These are phyloP conservation scores for Cepphus grylle DNA, from an alignment of 2,113 vertebrate genomes.

Conservation along the genomic window DNA sequence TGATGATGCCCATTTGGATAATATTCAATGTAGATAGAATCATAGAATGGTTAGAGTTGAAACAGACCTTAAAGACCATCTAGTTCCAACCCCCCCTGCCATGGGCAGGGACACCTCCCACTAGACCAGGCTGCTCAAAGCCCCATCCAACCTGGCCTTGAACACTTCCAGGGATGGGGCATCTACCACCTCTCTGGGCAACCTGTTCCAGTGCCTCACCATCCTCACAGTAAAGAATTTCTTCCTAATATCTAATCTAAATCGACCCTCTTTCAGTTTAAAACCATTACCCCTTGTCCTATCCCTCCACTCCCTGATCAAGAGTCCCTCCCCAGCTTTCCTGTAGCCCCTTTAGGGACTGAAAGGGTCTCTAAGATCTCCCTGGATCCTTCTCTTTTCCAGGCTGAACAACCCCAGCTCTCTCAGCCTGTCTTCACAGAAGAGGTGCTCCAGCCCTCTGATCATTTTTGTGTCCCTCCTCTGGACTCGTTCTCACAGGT, in stretches of 20 bases:
- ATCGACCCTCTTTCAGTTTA: neutral
- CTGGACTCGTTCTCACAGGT: no score
- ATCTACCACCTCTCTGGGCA: neutral
- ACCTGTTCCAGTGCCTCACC: neutral
- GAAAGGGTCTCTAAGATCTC: neutral
- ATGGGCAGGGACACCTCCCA: neutral
- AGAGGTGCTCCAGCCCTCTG: no score
- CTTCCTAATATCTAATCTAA: neutral
- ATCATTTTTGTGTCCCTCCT: no score
- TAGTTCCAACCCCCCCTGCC: neutral
- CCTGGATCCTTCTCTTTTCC: no score
- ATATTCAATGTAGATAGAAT: neutral
- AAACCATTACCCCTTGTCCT: neutral
- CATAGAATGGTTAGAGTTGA: neutral
- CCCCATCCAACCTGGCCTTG: neutral
- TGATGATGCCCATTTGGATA: neutral
- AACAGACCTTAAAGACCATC: neutral
- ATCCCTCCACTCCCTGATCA: neutral
- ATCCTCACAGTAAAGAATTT: neutral
- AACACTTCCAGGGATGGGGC: neutral
- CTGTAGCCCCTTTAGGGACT: neutral
- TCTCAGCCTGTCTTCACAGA: no score
- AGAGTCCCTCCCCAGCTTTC: neutral
- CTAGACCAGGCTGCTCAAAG: neutral
- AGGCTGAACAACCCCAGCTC: no score